A percentile compares a stretch with the other conserved stretches of the same genome.
These are phyloP conservation scores for Vombatus ursinus DNA, from an alignment of 2,113 vertebrate species.

Conservation along the genomic window DNA sequence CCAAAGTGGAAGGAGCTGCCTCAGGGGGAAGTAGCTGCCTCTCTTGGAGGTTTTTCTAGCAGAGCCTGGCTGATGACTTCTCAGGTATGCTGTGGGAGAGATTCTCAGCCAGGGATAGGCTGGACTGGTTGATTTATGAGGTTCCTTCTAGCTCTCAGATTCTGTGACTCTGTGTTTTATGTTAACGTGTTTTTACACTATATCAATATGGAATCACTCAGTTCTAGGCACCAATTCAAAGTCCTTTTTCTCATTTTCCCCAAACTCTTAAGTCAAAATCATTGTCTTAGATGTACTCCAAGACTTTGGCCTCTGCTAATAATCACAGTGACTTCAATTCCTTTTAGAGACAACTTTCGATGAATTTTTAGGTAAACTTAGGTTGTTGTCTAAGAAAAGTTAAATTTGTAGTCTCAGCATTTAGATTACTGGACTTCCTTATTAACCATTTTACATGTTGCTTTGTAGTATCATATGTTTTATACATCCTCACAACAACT, in stretches of 20 bases:
- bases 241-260: conserved; percentile 55
- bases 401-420: not conserved
- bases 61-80: not conserved
- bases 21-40: not conserved
- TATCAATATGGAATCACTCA: not conserved
- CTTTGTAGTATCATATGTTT: not conserved
- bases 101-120: not conserved
- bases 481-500: not conserved
- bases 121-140: not conserved
- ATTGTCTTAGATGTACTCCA: conserved; percentile 7
- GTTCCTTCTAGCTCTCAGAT: not conserved
- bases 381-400: conserved; percentile 35
- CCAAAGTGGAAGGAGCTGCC: not conserved
- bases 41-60: not conserved
- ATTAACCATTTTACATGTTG: not conserved
- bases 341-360: conserved; percentile 9
- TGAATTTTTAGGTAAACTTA: conserved; percentile 34
- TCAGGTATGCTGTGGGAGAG: not conserved
- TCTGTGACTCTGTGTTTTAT: not conserved
- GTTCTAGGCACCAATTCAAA: not conserved
- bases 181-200: not conserved
- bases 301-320: not conserved
- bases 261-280: conserved; percentile 58
- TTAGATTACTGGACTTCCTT: not conserved
- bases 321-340: not conserved